A percentile compares a stretch with the other conserved stretches of the same genome.
Evolutionary conservation across 2,113 vertebrate genomes (phyloP).

Genomic region (Xerus inauris): DNA sequence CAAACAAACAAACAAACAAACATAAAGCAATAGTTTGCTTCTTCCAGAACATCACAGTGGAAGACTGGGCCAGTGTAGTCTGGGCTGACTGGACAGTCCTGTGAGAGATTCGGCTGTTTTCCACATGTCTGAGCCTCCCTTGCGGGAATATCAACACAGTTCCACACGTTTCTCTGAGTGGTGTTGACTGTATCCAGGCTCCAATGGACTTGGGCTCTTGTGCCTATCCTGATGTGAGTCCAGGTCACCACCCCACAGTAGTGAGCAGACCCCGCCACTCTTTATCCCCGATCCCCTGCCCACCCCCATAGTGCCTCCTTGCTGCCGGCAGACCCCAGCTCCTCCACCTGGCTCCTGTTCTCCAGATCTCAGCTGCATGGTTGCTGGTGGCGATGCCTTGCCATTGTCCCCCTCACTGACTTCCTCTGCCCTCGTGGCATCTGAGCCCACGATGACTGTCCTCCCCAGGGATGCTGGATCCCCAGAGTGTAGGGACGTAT

Average conservation of each 20-base stretch:
- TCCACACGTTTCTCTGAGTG: not conserved
- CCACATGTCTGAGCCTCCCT: too few species aligned
- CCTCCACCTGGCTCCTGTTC: not conserved
- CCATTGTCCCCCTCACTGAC: not conserved
- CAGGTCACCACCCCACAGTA: not conserved
- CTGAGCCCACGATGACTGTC: not conserved
- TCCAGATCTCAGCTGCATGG: too few species aligned
- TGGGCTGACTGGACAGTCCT: not conserved
- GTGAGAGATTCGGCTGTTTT: not conserved
- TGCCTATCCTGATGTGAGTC: not conserved
- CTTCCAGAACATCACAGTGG: accelerated
- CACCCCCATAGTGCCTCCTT: not conserved
- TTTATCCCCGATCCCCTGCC: not conserved
- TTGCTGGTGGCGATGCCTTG: not conserved
- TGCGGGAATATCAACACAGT: not conserved
- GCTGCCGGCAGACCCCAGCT: not conserved
- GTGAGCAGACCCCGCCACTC: too few species aligned
- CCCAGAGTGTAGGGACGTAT: too few species aligned
- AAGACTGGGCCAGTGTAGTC: not conserved
- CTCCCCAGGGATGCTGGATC: not conserved
- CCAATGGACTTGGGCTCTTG: not conserved
- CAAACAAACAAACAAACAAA: too few species aligned
- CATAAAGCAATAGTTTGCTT: not conserved
- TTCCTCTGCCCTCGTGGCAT: not conserved
- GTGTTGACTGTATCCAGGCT: not conserved